Conservation (phyloP, 2,113 vertebrate species). For the Columbina picui region DNA sequence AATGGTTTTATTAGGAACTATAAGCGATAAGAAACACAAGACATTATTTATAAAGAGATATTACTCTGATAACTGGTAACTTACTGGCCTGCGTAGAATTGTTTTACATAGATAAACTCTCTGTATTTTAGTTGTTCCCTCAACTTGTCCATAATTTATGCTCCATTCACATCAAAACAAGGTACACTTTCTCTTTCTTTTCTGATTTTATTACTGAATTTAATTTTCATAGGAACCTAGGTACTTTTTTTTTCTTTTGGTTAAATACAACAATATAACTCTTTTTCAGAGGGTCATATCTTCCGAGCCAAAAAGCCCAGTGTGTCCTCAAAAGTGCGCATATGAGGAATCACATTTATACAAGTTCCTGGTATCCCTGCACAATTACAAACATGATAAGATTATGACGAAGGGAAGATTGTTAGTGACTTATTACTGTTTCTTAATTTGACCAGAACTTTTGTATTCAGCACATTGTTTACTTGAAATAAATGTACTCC, state of each 20-base stretch:
- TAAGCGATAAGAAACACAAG: neutral
- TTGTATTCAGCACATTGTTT: neutral
- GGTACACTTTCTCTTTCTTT: neutral
- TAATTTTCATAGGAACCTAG: neutral
- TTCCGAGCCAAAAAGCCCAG: neutral
- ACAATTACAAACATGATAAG: neutral
- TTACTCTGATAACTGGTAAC: neutral
- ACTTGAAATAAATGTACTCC: conserved; percentile 25
- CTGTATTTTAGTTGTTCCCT: neutral
- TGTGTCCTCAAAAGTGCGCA: neutral
- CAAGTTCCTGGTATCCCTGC: neutral
- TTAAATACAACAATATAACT: neutral
- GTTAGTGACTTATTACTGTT: neutral
- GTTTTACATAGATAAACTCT: neutral
- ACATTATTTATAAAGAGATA: neutral
- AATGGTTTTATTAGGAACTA: neutral
- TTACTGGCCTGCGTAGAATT: neutral
- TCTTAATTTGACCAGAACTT: neutral
- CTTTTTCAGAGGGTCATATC: neutral
- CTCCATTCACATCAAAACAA: neutral
- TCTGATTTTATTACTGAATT: neutral
- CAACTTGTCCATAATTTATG: neutral
- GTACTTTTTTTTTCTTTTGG: neutral
- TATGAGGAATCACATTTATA: neutral
- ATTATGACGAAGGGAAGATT: neutral